Conservation (phyloP, 2,113 vertebrate genomes). For the Amazona vittata region DNA sequence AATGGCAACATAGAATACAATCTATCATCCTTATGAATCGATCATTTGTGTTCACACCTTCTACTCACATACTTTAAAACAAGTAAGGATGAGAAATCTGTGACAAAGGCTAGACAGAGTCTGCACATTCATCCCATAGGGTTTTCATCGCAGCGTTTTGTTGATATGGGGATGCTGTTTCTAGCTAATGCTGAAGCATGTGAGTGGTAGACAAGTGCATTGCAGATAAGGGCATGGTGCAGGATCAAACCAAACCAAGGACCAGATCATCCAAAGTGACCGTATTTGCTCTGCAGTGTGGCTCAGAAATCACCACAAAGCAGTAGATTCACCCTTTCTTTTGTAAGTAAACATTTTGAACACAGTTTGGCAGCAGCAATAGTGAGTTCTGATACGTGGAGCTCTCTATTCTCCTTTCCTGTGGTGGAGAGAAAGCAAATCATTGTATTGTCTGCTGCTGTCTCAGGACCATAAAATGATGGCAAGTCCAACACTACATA, state of each 20-base stretch:
- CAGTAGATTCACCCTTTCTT: neutral
- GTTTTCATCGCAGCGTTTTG: neutral
- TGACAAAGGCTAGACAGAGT: neutral
- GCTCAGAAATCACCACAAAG: neutral
- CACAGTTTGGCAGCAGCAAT: neutral
- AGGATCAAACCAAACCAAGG: neutral
- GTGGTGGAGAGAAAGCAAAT: neutral
- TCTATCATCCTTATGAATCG: neutral
- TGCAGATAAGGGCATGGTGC: rapidly evolving
- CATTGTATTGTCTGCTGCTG: neutral
- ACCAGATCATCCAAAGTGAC: neutral
- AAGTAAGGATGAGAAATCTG: neutral
- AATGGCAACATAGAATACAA: neutral
- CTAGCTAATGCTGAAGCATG: neutral
- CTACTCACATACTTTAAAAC: neutral
- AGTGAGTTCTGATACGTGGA: neutral
- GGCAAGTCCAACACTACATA: neutral
- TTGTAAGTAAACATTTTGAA: neutral
- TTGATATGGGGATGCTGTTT: neutral
- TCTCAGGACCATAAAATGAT: neutral
- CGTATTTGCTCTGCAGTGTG: neutral
- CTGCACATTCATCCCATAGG: neutral
- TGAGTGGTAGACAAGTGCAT: neutral
- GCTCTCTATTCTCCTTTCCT: neutral
- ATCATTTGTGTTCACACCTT: neutral